Percentiles rank a stretch among this genome's conserved stretches.
Conservation (phyloP, 2,797 vertebrate genomes). For the Tenualosa thibaudeaui region DNA sequence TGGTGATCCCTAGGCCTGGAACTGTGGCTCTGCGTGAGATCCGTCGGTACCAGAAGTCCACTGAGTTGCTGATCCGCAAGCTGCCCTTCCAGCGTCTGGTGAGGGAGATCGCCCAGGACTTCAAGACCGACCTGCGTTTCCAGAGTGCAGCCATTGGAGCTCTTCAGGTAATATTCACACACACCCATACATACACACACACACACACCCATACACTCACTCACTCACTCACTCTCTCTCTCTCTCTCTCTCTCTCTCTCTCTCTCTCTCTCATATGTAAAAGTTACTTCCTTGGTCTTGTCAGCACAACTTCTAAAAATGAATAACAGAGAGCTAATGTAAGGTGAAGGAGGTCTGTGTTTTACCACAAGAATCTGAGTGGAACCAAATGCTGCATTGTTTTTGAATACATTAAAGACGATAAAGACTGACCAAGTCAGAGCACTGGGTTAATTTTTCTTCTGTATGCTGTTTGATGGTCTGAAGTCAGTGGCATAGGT, state of each 20-base stretch:
- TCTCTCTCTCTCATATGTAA: neutral
- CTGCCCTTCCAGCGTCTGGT: conserved; percentile 64
- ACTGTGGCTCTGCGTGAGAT: conserved; percentile 88
- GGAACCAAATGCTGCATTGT: neutral
- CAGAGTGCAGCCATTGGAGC: conserved; percentile 56
- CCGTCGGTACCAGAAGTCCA: conserved; percentile 89
- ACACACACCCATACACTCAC: neutral
- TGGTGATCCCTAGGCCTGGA: conserved; percentile 70
- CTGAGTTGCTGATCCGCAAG: conserved; percentile 86
- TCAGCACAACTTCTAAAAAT: neutral
- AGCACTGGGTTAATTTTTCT: neutral
- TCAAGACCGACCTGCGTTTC: conserved; percentile 55
- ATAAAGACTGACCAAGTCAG: neutral
- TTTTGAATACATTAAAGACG: neutral
- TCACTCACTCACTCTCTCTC: neutral
- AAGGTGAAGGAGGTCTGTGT: neutral
- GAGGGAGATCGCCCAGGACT: conserved; percentile 57
- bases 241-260: neutral
- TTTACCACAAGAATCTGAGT: neutral
- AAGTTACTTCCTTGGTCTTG: neutral
- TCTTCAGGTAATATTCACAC: conserved; percentile 45
- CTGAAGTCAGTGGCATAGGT: neutral
- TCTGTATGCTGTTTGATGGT: neutral
- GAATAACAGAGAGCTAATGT: neutral
- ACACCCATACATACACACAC: neutral